Base-by-base conservation (phyloP, 2,797 vertebrate genomes). In the Sebastes nivosus region DNA sequence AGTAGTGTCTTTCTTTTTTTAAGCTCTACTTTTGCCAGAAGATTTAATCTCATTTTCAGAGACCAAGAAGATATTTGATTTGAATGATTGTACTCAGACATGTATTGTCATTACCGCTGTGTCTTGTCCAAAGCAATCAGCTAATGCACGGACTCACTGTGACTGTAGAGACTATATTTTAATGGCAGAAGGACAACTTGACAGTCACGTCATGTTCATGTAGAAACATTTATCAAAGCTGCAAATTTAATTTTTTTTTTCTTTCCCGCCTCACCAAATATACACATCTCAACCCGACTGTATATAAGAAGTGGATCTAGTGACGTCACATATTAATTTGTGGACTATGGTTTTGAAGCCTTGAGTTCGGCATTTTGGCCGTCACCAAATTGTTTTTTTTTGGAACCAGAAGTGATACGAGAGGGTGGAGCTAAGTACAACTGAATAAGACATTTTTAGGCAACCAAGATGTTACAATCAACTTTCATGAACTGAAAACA, bases 91-190 rank as follows among this genome's bases (percentile, higher is more conserved):
- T 54, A 57, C 32, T 42, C 11, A 25, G 50, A 24, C n/a, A 6
- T 10, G 13, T 32, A 30, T 65, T 64, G 32, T 73, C 27, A 69
- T 46, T 66, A 25, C 10, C 2, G 12, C 18, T 30, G 34, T 64
- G 24, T 60, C 22, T 52, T 68, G 29, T 77, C 36, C 46, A 67
- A 77, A 75, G 25, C 61, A 87, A 84, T 84, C 72, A 75, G 66
- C 83, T 87, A 81, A 85, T 81, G 80, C 24, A 72, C 3, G 27
- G 18, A 72, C 64, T 65, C 36, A 6, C 27, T 29, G 20, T 27
- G 32, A 36, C 24, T n/a, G 50, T 11, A 34, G 57, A 64, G 76
- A 42, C 10, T 52, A 2, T 18, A 5, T 3, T 60, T 42, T 57
- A 24, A 75, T 18, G 24, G 2, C 16, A 67, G 12, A 32, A 30